Evolutionary conservation across 2,888 invertebrate genomes (phyloP).

Genomic region (Odontothrips loti): DNA sequence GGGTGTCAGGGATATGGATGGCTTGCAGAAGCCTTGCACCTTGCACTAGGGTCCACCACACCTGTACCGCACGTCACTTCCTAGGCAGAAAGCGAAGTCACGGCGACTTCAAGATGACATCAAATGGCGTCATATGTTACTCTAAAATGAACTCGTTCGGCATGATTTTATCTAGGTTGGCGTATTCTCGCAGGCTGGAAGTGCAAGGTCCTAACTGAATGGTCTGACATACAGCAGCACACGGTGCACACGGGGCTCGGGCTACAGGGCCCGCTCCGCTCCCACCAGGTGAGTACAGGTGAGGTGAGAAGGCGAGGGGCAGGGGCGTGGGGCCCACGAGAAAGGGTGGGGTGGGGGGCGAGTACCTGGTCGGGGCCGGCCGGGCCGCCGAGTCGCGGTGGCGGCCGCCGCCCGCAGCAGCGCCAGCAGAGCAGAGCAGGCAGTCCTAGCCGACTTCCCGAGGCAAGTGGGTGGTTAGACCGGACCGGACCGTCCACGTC

Average conservation of each 20-base stretch:
- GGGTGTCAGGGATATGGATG: too few relatives aligned
- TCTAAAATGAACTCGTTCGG: too few relatives aligned
- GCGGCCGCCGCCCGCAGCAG: not conserved
- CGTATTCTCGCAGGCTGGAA: not conserved
- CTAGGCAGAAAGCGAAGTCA: too few relatives aligned
- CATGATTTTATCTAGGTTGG: not conserved
- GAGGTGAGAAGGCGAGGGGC: not conserved
- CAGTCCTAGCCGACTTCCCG: constrained; percentile 13
- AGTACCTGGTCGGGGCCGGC: not conserved
- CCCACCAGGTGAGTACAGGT: not conserved
- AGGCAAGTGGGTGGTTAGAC: not conserved
- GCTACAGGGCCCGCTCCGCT: not conserved
- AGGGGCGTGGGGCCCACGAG: not conserved
- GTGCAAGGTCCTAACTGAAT: too few relatives aligned
- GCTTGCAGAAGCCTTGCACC: too few relatives aligned
- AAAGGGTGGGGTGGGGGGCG: not conserved
- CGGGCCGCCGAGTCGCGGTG: not conserved
- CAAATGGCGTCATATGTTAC: too few relatives aligned
- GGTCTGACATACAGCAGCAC: not conserved
- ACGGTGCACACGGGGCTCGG: not conserved
- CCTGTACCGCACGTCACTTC: too few relatives aligned
- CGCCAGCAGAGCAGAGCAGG: not conserved
- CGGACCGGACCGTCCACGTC: constrained; percentile 42
- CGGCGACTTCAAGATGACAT: too few relatives aligned
- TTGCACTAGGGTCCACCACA: too few relatives aligned